Base-by-base conservation (phyloP, 92 coral and sea anemone genomes). In the Umimayanthus chanpuru region DNA sequence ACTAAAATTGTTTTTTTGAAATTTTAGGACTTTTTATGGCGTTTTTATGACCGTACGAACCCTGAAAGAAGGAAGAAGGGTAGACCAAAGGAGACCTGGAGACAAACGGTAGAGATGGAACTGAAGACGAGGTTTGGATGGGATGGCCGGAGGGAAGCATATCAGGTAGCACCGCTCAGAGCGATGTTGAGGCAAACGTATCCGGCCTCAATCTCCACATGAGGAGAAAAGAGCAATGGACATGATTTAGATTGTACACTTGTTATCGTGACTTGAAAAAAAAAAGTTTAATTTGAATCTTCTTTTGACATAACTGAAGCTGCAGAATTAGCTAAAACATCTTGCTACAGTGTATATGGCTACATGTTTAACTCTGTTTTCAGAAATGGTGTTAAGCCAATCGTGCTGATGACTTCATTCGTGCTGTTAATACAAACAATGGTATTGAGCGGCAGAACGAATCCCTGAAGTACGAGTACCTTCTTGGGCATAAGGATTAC, bases 341-440 rank as follows among this genome's bases (percentile, higher is more conserved):
- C 58, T 53, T 53, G 58, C 58, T 53, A 53, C 58, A 23, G 30
- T 23, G n/a, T 67, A 67, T 32, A 67, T 26, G 30, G 9, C 73
- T 67, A 26, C 30, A 23, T 53, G 58, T 53, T 53, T 53, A 53
- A 53, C 58, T 53, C 1, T 53, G 58, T 30, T 81, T 88, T 64
- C 53, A 82, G 86, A 76, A 82, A 29, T 83, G 91, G 93, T 88
- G 91, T 20, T 81, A 88, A 12, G 89, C 90, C 43, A 88, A 67
- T 65, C 39, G 85, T 29, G 74, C 76, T 72, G 80, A n/a, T 0
- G 77, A 88, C 50, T 91, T 71, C 77, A 88, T 91, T 49, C 74
- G 77, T 25, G 91, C 93, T 5, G 93, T 91, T 0, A 58, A 91
- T 67, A 91, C 93, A 8, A 91, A 88, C 78, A 91, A 88, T 23